Percentiles rank a stretch among this genome's conserved stretches.
These are phyloP conservation scores for Smittia sp. DNA, from an alignment of 2,888 invertebrate genomes.

Conservation along the genomic window DNA sequence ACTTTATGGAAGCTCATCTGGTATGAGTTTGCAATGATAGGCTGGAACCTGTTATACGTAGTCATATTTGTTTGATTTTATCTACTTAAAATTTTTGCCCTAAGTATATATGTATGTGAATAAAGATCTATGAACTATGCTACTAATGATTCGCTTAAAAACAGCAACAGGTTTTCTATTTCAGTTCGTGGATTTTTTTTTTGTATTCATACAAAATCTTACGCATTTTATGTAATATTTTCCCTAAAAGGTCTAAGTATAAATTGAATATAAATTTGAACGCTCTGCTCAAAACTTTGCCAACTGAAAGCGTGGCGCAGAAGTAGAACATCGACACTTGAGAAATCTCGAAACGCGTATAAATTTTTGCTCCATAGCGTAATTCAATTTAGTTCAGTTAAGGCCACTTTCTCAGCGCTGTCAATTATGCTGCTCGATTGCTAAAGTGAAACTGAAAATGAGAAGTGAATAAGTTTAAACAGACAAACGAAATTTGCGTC, in stretches of 20 bases:
- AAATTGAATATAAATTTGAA: no score
- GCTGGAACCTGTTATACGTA: not conserved
- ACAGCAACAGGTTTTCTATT: no score
- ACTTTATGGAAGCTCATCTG: not conserved
- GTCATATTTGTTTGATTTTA: not conserved
- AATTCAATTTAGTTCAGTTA: constrained; percentile 22
- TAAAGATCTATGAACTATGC: no score
- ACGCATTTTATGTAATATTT: no score
- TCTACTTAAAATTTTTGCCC: not conserved
- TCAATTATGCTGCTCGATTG: constrained; percentile 3
- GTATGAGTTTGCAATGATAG: not conserved
- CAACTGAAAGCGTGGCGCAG: not conserved
- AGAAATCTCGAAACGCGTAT: not conserved
- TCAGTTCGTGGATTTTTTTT: no score
- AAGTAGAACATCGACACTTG: not conserved
- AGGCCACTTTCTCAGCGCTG: not conserved
- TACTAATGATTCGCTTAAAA: no score
- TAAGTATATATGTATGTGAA: no score
- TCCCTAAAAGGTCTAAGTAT: no score
- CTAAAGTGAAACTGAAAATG: not conserved
- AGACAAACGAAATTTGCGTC: constrained; percentile 2
- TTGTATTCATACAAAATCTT: no score
- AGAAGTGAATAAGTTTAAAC: constrained; percentile 24
- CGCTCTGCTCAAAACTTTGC: no score
- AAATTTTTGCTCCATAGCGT: constrained; percentile 2